These are phyloP conservation scores for Taeniopygia guttata DNA, from an alignment of 2,797 vertebrate genomes.

Conservation along the genomic window DNA sequence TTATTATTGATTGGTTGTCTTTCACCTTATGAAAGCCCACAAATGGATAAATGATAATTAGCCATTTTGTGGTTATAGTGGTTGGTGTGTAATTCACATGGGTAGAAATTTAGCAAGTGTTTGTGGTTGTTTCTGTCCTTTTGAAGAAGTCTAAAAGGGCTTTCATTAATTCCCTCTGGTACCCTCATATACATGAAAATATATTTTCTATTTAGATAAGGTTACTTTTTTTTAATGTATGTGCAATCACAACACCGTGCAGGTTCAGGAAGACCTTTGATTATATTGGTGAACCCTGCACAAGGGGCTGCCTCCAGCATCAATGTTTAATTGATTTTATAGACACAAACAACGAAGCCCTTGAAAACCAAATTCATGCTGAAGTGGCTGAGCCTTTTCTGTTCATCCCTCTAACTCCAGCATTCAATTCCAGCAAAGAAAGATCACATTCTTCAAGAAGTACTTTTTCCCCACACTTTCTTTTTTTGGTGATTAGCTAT, in stretches of 20 bases:
- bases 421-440: slow-evolving; percentile 60
- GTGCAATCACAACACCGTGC: background rate
- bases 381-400: slow-evolving; percentile 43
- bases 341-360: slow-evolving; percentile 34
- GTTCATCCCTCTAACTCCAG: slow-evolving; percentile 51
- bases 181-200: background rate
- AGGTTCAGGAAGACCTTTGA: background rate
- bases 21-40: background rate
- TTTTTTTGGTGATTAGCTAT: slow-evolving; percentile 66
- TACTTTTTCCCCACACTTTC: slow-evolving; percentile 20
- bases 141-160: background rate
- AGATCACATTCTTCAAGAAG: slow-evolving; percentile 52
- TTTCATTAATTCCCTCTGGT: slow-evolving; percentile 11
- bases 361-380: slow-evolving; percentile 48
- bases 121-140: background rate
- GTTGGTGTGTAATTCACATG: background rate
- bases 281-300: slow-evolving; percentile 8
- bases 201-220: slow-evolving; percentile 1
- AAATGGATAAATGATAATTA: background rate
- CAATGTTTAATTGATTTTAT: slow-evolving; percentile 49
- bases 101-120: background rate
- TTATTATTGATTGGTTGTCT: background rate
- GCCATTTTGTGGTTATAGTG: background rate
- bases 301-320: slow-evolving; percentile 1
- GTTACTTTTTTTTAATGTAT: background rate